Evolutionary conservation across 2,797 vertebrate species (phyloP), one percentile per base, ranked within the genome.

Genomic region (Galaxias olidus): DNA sequence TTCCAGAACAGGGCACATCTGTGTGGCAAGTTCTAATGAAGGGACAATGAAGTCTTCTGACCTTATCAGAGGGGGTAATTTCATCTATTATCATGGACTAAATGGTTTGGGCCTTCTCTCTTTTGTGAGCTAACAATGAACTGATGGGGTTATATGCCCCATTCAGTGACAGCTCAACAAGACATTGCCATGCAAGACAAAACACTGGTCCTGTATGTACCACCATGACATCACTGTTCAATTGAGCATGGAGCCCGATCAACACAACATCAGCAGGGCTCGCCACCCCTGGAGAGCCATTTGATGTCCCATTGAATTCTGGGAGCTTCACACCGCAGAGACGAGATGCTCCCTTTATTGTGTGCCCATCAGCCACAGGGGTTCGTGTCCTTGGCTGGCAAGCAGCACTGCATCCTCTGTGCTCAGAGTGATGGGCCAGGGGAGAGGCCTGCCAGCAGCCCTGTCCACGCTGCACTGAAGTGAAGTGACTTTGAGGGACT

Each of bases 321-420:
- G 12, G 75, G 78, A 69, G 73, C 74, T 69, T 66, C 68, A 41
- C 78, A 64, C 75, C 69, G 77, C 43, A 43, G 71, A 69, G 77
- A 68, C 61, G 68, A 68, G 81, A 78, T 76, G 79, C 74, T 83
- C 76, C 77, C 86, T 89, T 90, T 84, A 86, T 87, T 87, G 86
- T 82, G 78, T 78, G 77, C 81, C 87, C 84, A 87, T 90, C 86
- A 85, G 83, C 88, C 87, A 88, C 84, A 76, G 84, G 66, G 50
- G 80, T 85, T 80, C 76, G 78, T 83, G 87, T 88, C 85, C 85
- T 86, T 75, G 76, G 80, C 78, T 71, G 85, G 82, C 77, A 82
- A 59, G 0, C 13, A 80, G 80, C 77, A 50, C 70, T 77, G 71
- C 41, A 10, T 17, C 19, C 63, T 63, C 42, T 61, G 45, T 2